A percentile compares a stretch with the other conserved stretches of the same genome.
Conservation (phyloP, 2,888 invertebrate species). For the Tenthredo livida region DNA sequence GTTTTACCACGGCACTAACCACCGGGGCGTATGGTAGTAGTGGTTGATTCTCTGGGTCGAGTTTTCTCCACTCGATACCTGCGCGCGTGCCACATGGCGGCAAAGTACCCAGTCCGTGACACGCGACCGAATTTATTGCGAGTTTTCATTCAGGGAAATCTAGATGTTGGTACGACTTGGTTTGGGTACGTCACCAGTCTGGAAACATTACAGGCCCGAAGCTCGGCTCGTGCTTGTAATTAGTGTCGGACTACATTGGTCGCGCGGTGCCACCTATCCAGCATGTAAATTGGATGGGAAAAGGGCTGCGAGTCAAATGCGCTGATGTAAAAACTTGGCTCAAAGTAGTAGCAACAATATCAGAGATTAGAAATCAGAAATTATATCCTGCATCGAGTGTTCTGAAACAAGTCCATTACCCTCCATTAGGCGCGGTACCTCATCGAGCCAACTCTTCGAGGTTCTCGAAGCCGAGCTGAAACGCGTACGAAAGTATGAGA, state of each 20-base stretch:
- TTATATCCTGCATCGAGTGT: conserved; percentile 8
- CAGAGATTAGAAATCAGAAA: background rate
- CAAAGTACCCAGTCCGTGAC: conserved; percentile 44
- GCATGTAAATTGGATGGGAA: background rate
- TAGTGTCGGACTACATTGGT: background rate
- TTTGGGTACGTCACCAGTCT: conserved; percentile 11
- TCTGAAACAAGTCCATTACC: conserved; percentile 8
- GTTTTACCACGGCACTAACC: conserved; percentile 41
- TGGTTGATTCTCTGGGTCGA: conserved; percentile 5
- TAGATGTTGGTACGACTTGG: conserved; percentile 21
- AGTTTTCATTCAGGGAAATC: conserved; percentile 45
- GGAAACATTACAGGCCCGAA: background rate
- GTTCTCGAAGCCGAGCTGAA: background rate
- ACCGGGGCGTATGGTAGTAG: background rate
- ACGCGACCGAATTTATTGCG: conserved; percentile 42
- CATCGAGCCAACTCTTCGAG: background rate
- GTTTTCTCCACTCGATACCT: conserved; percentile 40
- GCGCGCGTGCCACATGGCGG: conserved; percentile 46
- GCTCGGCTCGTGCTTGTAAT: conserved; percentile 29
- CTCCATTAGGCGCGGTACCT: background rate
- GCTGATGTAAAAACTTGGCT: background rate
- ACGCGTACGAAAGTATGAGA: too few relatives aligned
- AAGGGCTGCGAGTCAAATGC: background rate
- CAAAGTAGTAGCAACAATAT: conserved; percentile 7
- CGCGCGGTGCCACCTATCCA: background rate